phyloP scores from a whole-genome alignment of 2,888 invertebrate species.

The Xestoiulus laeticollis region DNA sequence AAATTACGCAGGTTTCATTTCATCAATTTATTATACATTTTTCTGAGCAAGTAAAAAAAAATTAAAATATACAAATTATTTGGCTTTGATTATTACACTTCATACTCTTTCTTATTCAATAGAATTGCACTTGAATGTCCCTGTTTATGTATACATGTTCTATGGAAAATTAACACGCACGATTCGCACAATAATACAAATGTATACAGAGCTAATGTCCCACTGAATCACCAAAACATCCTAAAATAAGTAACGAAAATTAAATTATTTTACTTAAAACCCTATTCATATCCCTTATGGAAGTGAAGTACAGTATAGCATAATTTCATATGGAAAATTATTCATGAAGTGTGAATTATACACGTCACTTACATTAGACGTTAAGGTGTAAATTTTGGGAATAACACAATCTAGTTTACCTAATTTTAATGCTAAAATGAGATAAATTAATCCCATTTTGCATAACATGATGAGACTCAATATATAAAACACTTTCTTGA shows the following conservation, averaged over 20 bases:
- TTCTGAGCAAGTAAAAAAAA: conserved; percentile 4
- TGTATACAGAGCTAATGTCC: not conserved
- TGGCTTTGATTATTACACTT: conserved; percentile 12
- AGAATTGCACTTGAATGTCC: conserved; percentile 32
- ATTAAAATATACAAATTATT: conserved; percentile 25
- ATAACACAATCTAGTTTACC: too few relatives aligned
- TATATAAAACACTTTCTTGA: too few relatives aligned
- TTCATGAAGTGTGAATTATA: not conserved
- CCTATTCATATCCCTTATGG: not conserved
- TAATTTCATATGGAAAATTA: not conserved
- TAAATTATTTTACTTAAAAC: not conserved
- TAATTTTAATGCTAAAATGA: too few relatives aligned
- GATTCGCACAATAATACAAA: not conserved
- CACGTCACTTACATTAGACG: not conserved
- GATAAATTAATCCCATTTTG: too few relatives aligned
- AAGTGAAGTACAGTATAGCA: not conserved
- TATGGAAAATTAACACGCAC: not conserved
- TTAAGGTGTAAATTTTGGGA: not conserved
- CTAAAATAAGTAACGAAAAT: not conserved
- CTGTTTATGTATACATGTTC: not conserved
- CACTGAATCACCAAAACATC: conserved; percentile 20
- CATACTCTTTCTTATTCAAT: not conserved
- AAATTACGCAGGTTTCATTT: not conserved
- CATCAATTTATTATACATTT: not conserved
- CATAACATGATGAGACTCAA: too few relatives aligned